phyloP scores from a whole-genome alignment of 2,113 vertebrate species.

The Ploceus nigricollis region DNA sequence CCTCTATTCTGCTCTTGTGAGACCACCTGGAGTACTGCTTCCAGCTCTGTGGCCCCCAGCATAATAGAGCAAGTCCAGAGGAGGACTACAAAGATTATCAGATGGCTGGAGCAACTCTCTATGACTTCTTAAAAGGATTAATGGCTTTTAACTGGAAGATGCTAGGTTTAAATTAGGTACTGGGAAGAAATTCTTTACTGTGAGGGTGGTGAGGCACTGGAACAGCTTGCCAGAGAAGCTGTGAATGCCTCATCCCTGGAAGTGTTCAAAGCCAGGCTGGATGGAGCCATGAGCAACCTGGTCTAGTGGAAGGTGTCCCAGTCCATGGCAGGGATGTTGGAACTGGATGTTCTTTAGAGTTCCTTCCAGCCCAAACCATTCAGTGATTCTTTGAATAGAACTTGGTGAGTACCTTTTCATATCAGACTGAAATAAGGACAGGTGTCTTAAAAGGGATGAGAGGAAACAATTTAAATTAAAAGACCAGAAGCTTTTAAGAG shows the following conservation, averaged over 20 bases:
- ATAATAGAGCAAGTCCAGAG: not conserved
- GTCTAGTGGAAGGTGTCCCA: not conserved
- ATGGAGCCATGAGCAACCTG: not conserved
- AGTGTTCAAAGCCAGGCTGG: not conserved
- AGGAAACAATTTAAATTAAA: not conserved
- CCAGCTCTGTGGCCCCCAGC: not conserved
- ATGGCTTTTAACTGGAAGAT: not conserved
- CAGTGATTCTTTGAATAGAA: not conserved
- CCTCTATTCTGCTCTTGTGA: not conserved
- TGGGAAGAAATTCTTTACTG: not conserved
- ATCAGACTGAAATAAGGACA: not conserved
- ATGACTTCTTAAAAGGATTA: not conserved
- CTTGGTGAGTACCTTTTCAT: not conserved
- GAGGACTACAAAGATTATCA: not conserved
- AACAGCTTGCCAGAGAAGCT: not conserved
- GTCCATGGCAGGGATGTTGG: not conserved
- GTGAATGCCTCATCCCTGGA: not conserved
- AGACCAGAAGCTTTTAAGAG: not conserved
- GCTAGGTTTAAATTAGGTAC: not conserved
- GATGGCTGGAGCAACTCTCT: not conserved
- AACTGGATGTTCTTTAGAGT: not conserved
- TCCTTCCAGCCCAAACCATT: not conserved
- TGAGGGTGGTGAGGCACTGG: not conserved
- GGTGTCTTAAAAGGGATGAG: not conserved
- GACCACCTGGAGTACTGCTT: not conserved